Evolutionary conservation across 2,888 invertebrate genomes (phyloP), one percentile per base, ranked within the genome.

Genomic region (Lepeophtheirus nordmannii): DNA sequence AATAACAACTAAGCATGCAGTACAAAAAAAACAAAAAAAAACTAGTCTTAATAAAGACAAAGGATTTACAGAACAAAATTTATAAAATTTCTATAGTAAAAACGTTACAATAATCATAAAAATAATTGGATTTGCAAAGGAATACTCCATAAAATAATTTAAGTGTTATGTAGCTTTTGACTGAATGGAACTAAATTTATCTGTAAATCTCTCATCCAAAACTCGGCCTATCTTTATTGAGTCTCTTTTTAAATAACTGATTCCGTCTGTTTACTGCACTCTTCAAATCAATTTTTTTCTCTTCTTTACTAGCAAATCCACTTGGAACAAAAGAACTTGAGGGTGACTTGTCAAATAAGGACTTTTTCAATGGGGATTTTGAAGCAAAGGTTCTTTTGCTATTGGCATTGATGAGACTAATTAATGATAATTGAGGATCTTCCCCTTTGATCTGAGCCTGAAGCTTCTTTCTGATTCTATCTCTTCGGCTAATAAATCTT

Each of bases 21-120:
- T 8, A 46, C 53, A 46, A 46, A n/a, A 14, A 46, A 41, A 41
- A 10, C 10, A 11, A 14, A 10, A 41, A 41, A 41, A 46, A 46
- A 46, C 17, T 14, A 46, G 53, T 46, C 53, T 46, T n/a, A 46
- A n/a, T n/a, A 46, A 46, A 46, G 53, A 46, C 53, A 17, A 46
- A 46, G 53, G 53, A 46, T 14, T 46, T 17, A 17, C 53, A 46
- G 30, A 30, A 30, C 30, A 46, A 46, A 46, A 46, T 46, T 46
- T 46, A 46, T 46, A 46, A 46, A 46, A 46, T 46, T 46, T 46
- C 53, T 46, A 46, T 46, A n/a, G 53, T 46, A n/a, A n/a, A 46
- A 46, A 5, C 2, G 53, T 14, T n/a, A n/a, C n/a, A n/a, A n/a
- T n/a, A n/a, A n/a, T 30, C 30, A 30, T 30, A 7, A 30, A 30